These are phyloP conservation scores for Larimichthys crocea DNA, from an alignment of 2,113 vertebrate species.

Conservation along the genomic window DNA sequence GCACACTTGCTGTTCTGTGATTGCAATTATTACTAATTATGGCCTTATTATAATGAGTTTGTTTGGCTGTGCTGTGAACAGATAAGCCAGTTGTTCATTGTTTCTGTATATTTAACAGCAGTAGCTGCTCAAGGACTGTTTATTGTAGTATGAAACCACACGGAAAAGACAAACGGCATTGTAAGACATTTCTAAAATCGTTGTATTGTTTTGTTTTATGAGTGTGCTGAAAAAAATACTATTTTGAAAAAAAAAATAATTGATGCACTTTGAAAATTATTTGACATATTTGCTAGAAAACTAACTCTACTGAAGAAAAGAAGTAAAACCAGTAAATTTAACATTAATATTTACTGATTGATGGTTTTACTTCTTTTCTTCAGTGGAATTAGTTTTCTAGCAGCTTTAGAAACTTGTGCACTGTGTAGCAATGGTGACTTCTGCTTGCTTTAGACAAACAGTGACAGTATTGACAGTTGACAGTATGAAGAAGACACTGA, in stretches of 20 bases:
- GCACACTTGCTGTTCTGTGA: background rate
- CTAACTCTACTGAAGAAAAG: too few relatives aligned
- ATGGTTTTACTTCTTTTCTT: background rate
- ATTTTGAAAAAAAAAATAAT: too few relatives aligned
- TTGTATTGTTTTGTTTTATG: background rate
- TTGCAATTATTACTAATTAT: background rate
- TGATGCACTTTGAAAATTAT: constrained; percentile 5
- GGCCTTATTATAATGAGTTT: background rate
- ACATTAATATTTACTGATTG: background rate
- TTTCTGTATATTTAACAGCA: background rate
- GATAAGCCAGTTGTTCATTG: background rate
- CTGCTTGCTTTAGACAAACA: constrained; percentile 1
- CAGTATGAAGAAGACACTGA: background rate
- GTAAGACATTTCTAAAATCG: background rate
- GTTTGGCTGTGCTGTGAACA: background rate
- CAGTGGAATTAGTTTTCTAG: background rate
- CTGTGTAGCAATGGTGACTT: background rate
- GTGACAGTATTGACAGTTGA: background rate
- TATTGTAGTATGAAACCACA: background rate
- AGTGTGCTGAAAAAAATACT: too few relatives aligned
- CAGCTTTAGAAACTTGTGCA: background rate
- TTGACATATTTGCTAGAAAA: too few relatives aligned
- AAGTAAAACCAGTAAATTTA: background rate
- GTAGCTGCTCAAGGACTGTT: background rate
- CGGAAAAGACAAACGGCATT: background rate